Evolutionary conservation across 2,113 vertebrate genomes (phyloP).

Genomic region (Dascyllus trimaculatus): DNA sequence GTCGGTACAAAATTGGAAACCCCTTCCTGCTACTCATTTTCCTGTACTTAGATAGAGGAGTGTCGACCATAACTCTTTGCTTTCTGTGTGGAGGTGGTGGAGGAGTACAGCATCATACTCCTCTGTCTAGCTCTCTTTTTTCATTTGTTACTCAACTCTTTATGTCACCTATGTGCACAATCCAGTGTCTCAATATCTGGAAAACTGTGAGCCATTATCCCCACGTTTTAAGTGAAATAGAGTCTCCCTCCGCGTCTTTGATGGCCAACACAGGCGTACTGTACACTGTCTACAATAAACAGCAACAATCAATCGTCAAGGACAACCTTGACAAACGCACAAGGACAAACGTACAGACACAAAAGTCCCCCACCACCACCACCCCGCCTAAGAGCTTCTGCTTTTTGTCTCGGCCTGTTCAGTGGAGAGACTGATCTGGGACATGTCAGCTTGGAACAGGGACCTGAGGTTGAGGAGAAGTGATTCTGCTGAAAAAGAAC

Average conservation of each 20-base stretch:
- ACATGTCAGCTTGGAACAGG: not conserved
- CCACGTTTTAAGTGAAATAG: no score
- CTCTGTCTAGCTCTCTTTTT: not conserved
- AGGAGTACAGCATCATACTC: not conserved
- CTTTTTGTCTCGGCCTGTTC: not conserved
- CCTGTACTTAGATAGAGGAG: no score
- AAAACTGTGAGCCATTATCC: no score
- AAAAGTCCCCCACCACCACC: no score
- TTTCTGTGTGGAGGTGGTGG: not conserved
- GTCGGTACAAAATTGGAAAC: no score
- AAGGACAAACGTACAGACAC: not conserved
- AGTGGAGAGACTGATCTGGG: not conserved
- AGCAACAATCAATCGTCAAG: no score
- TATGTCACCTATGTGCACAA: not conserved
- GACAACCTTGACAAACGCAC: not conserved
- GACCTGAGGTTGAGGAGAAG: not conserved
- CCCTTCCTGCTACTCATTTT: no score
- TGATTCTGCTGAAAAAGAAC: not conserved
- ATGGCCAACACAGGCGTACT: no score
- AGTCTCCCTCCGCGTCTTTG: no score
- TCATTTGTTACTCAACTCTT: not conserved
- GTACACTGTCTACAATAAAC: no score
- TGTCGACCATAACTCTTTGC: no score
- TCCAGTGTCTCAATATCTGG: not conserved
- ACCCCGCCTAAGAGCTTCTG: not conserved